Evolutionary conservation across 2,888 invertebrate genomes (phyloP).

Genomic region (Andricus quercusramuli): DNA sequence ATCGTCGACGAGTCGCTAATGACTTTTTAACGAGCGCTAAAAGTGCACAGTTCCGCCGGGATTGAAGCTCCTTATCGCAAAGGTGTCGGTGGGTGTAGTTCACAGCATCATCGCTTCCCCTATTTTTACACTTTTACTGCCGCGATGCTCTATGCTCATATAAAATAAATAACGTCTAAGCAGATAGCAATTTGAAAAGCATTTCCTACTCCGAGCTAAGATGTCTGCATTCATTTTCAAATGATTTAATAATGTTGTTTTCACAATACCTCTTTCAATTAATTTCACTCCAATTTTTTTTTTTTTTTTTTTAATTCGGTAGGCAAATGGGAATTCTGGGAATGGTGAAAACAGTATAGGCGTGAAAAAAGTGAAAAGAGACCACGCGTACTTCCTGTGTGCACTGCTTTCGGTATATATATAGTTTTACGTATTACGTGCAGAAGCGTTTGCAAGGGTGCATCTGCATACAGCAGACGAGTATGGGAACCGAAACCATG

Average conservation of each 20-base stretch:
- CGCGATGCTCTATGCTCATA: neutral
- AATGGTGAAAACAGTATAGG: conserved; percentile 10
- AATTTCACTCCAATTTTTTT: neutral
- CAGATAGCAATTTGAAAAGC: neutral
- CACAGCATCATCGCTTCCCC: conserved; percentile 7
- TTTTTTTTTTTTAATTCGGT: too few species aligned
- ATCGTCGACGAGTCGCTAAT: conserved; percentile 61
- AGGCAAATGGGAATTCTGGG: neutral
- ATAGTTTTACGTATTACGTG: conserved; percentile 23
- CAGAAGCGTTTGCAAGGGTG: conserved; percentile 47
- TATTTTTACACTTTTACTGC: neutral
- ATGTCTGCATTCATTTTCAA: neutral
- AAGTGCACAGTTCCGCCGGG: conserved; percentile 42
- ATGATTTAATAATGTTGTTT: neutral
- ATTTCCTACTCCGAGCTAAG: neutral
- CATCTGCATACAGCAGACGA: conserved; percentile 42
- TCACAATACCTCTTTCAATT: neutral
- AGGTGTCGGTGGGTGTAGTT: neutral
- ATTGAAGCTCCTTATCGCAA: neutral
- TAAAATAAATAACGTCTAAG: neutral
- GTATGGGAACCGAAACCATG: conserved; percentile 56
- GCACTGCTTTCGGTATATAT: conserved; percentile 47
- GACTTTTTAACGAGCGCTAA: conserved; percentile 65
- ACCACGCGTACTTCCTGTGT: conserved; percentile 51
- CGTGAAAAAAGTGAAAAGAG: conserved; percentile 33